phyloP scores from a whole-genome alignment of 1,140 invertebrate genomes.

The Bathynomus jamesi region DNA sequence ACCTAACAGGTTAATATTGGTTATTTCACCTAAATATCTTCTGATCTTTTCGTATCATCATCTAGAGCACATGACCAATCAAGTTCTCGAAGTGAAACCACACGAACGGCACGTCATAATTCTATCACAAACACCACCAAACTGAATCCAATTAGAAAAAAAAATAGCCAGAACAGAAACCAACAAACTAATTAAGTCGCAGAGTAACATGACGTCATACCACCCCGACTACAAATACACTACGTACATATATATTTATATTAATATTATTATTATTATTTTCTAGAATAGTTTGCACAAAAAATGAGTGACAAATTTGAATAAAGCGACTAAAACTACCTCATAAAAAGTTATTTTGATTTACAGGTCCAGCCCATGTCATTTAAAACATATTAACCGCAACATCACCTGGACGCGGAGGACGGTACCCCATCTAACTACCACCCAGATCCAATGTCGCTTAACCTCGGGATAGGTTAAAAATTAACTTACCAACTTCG shows the following conservation, averaged over 20 bases:
- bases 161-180: too few species aligned
- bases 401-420: neutral
- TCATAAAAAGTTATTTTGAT: neutral
- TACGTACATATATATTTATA: slow-evolving; percentile 7
- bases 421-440: neutral
- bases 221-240: neutral
- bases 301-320: neutral
- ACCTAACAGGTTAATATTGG: too few species aligned
- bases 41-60: too few species aligned
- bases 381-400: neutral
- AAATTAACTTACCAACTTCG: slow-evolving; percentile 48
- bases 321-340: neutral
- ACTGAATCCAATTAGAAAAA: neutral
- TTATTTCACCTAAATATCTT: too few species aligned
- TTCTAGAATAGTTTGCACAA: neutral
- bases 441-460: too few species aligned
- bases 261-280: neutral
- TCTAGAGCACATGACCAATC: too few species aligned
- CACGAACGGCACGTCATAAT: too few species aligned
- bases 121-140: too few species aligned
- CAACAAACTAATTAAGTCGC: too few species aligned
- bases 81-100: too few species aligned
- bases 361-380: neutral
- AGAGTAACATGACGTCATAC: too few species aligned
- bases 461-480: neutral